Evolutionary conservation across 2,888 invertebrate genomes (phyloP).

Genomic region (Xestia sexstrigata): DNA sequence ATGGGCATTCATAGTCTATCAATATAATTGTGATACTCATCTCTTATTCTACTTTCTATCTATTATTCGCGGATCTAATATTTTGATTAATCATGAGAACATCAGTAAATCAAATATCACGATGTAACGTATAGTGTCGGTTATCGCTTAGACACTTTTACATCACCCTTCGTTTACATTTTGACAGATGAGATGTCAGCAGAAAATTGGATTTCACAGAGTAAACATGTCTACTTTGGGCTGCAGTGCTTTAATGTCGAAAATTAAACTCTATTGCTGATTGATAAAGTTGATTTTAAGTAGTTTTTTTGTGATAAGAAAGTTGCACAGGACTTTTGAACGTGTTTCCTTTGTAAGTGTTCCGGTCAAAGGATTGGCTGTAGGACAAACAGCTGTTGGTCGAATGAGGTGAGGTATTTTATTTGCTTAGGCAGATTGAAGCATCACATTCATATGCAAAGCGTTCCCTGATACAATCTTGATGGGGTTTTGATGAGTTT

Average conservation of each 20-base stretch:
- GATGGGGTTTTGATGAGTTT: constrained; percentile 79
- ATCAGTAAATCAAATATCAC: constrained; percentile 52
- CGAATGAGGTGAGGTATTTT: constrained; percentile 73
- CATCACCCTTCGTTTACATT: constrained; percentile 80
- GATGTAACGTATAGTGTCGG: constrained; percentile 59
- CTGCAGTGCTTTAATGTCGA: constrained; percentile 50
- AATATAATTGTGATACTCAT: constrained; percentile 36
- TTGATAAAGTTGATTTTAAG: constrained; percentile 55
- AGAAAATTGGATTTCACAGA: constrained; percentile 90
- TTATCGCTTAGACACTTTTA: constrained; percentile 76
- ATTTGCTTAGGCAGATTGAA: constrained; percentile 81
- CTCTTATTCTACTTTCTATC: constrained; percentile 13
- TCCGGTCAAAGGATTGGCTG: constrained; percentile 75
- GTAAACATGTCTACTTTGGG: constrained; percentile 84
- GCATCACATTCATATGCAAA: constrained; percentile 78
- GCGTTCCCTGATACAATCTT: constrained; percentile 74
- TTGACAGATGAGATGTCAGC: constrained; percentile 89
- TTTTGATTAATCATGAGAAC: constrained; percentile 24
- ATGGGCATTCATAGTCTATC: constrained; percentile 39
- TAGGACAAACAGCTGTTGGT: constrained; percentile 76
- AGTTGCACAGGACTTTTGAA: constrained; percentile 53
- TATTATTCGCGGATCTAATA: constrained; percentile 2
- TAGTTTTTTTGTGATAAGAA: constrained; percentile 5
- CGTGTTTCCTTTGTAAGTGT: constrained; percentile 67
- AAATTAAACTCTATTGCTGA: constrained; percentile 63